Base-by-base conservation (phyloP, 2,113 vertebrate species). In the Opisthocomus hoazin region DNA sequence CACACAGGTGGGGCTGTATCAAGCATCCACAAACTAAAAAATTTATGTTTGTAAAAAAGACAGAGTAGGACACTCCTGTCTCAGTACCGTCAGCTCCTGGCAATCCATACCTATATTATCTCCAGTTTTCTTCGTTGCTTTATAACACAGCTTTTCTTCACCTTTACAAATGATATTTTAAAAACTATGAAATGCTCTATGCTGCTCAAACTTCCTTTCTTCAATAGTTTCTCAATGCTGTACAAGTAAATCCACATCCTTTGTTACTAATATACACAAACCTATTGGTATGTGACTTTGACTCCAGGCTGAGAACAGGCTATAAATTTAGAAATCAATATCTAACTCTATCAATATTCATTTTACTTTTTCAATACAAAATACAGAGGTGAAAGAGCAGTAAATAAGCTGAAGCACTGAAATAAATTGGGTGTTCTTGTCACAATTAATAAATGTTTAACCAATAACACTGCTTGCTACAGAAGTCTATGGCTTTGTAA, bases 301-400 rank as follows among this genome's bases (percentile, higher is more conserved):
- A 98, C 96, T 97, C 91, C 92, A 95, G 94, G 91, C 97, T 96
- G 93, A 98, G 96, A 98, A 97, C 87, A 95, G 95, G 97, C 89
- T 96, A 97, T 97, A 98, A 97, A 97, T 98, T 98, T 97, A 98
- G 97, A 98, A 98, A 98, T 98, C 98, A 98, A 98, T 98, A 98
- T 45, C 97, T 94, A 97, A 94, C 98, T 97, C 97, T 98, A 98
- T 98, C 98, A 98, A 98, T 98, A 98, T 98, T 98, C 97, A 98
- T 98, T 98, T 98, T 98, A 96, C 96, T 98, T 98, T 97, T 98
- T 98, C 98, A 97, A 98, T 98, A 98, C 94, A 97, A 98, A 98
- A 98, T 96, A 97, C 96, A 98, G 97, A 98, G 98, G 98, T 98
- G 97, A 98, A 98, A 98, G 98, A 98, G 97, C 98, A 98, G 97